Base-by-base conservation (phyloP, 1,140 invertebrate species). In the Ooceraea biroi region DNA sequence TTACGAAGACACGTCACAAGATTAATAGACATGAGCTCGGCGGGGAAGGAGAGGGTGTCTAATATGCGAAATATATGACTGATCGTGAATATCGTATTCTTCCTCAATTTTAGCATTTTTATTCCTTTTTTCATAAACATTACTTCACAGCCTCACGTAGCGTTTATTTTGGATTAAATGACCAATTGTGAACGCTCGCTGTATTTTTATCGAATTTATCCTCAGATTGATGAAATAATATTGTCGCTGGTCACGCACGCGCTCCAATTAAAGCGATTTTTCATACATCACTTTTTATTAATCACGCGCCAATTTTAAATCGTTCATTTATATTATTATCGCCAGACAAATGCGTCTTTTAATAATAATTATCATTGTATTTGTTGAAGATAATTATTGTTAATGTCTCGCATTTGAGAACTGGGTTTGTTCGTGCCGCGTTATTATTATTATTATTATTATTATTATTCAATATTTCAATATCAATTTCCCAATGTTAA, bases 11-110 rank as follows among this genome's bases (percentile, higher is more conserved):
- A 69, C 12, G 50, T 52, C 50, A 36, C 69, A 46, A 80, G 76
- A 80, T 80, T 80, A 80, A 80, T 80, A 80, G 65, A 80, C 65
- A 71, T 65, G 65, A 36, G 76, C 55, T 57, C 36, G 71, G 57
- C 36, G 69, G 48, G 57, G 69, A 57, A 65, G 17, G 19, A 30
- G 25, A 50, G 65, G 65, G 36, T n/a, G 52, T 57, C 11, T 68
- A 80, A 80, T 80, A 80, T 80, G 30, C 76, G 50, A 78, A 78
- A 78, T 2, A 52, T 63, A 50, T 65, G 30, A 74, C 52, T 58
- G 76, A 69, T 52, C 36, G 41, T 50, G 11, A 14, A 22, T n/a
- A 22, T 30, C 8, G 22, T 12, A 50, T 50, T 69, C 50, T 80
- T 48, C 19, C 14, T 19, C 52, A n/a, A n/a, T n/a, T 36, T 36